These are phyloP conservation scores for Melanerpes aurifrons DNA, from an alignment of 2,113 vertebrate genomes.

Conservation along the genomic window DNA sequence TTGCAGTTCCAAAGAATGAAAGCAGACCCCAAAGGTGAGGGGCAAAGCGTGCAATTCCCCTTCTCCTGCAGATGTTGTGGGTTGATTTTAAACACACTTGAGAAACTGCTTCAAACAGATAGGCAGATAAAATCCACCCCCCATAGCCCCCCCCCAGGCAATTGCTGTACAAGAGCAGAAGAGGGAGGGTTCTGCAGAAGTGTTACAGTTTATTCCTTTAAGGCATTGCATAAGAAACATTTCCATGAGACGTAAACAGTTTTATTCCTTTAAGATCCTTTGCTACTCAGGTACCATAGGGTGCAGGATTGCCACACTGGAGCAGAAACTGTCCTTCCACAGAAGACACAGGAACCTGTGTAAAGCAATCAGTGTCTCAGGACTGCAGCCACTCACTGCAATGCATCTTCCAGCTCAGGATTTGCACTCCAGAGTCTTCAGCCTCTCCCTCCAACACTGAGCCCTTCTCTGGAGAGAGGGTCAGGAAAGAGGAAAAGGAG, in stretches of 20 bases:
- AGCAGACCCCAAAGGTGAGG: constrained; percentile 18
- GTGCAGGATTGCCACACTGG: neutral
- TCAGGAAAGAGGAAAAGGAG: neutral
- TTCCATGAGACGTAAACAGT: constrained; percentile 60
- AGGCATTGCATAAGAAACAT: constrained; percentile 67
- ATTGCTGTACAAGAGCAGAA: constrained; percentile 63
- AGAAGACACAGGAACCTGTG: constrained; percentile 30
- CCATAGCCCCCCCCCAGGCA: neutral
- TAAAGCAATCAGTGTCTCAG: neutral
- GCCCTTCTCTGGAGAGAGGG: neutral
- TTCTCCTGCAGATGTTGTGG: constrained; percentile 42
- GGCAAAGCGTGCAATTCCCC: neutral
- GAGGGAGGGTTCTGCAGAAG: constrained; percentile 44
- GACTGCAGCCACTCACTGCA: constrained; percentile 12
- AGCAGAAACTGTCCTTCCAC: constrained; percentile 19
- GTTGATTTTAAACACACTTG: constrained; percentile 17
- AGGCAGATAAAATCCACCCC: neutral
- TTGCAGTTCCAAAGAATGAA: constrained; percentile 50
- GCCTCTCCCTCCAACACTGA: constrained; percentile 8
- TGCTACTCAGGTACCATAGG: constrained; percentile 47
- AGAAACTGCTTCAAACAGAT: neutral
- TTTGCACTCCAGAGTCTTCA: constrained; percentile 33
- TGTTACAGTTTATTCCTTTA: constrained; percentile 66
- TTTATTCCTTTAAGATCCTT: constrained; percentile 53
- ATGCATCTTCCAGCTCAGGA: neutral